Evolutionary conservation across 1,140 invertebrate species (phyloP), one percentile per base, ranked within the genome.

Genomic region (Anadara kagoshimensis): DNA sequence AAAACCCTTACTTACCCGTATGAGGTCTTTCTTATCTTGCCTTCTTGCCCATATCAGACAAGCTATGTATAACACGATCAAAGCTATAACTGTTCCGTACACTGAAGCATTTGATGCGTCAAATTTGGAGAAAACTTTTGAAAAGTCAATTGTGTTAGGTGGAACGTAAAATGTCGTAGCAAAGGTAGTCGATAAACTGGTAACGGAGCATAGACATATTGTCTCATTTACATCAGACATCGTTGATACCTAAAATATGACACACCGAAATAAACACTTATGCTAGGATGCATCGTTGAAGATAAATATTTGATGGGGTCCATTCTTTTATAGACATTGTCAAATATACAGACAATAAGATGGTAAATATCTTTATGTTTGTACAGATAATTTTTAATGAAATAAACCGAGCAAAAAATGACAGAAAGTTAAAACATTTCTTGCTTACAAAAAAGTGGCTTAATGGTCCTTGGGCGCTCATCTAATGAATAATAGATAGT

Each of bases 131-230:
- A 91, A 91, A 0, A 91, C 90, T 54, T 91, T 91, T 11, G 70
- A 78, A 75, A 91, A 91, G 77, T 91, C 90, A 10, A 91, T 90
- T 3, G 86, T 87, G 76, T 91, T 91, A 0, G 90, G 89, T 49
- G 86, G 82, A 0, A 90, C 86, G 70, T 90, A 89, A 68, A 90
- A 90, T 10, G 78, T 68, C 7, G 72, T 63, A 1, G 72, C 59
- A 49, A 74, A 82, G 3, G 66, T 56, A 12, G 22, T 78, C 0
- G 69, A 64, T 12, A 72, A 65, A 36, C 44, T 12, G 10, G 73
- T 44, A 16, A 73, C 51, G 5, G 24, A 14, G 56, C 78, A 82
- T 5, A 24, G 26, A 53, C 78, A 82, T 14, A 78, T 53, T 7
- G 76, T 80, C 45, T 70, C 45, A 12, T 62, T 62, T 7, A 72